Percentiles rank a stretch among this genome's conserved stretches.
These are phyloP conservation scores for Drosophila takahashii DNA, from an alignment of 1,140 invertebrate species.

Conservation along the genomic window DNA sequence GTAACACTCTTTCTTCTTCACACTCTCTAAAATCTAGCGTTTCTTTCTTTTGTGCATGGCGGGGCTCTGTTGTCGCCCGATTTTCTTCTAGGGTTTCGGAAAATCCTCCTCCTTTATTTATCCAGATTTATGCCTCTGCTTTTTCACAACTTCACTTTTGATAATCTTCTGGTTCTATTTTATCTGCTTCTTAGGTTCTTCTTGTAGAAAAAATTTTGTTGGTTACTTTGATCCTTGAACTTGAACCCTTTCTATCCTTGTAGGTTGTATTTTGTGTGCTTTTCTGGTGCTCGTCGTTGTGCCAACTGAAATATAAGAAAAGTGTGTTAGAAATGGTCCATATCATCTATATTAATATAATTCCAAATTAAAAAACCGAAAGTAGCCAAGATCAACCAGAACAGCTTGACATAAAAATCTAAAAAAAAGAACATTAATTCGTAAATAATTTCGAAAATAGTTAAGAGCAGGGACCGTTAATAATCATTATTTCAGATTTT, in stretches of 20 bases:
- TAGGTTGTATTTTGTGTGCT: slow-evolving; percentile 8
- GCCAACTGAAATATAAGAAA: slow-evolving; percentile 28
- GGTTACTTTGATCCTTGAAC: background rate
- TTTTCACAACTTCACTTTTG: too few relatives aligned
- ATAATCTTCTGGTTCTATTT: too few relatives aligned
- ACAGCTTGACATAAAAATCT: too few relatives aligned
- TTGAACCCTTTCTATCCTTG: background rate
- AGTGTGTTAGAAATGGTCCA: background rate
- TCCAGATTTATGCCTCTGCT: too few relatives aligned
- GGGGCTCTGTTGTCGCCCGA: slow-evolving; percentile 4
- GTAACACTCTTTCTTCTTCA: background rate
- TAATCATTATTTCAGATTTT: too few relatives aligned
- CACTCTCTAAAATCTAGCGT: slow-evolving; percentile 46
- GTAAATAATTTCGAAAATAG: too few relatives aligned
- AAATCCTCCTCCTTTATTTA: too few relatives aligned
- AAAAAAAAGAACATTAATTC: too few relatives aligned
- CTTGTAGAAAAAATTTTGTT: background rate
- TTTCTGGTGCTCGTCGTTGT: slow-evolving; percentile 35
- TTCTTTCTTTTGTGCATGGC: slow-evolving; percentile 78
- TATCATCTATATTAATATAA: too few relatives aligned
- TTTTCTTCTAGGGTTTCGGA: background rate
- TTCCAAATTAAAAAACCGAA: too few relatives aligned
- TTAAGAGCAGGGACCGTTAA: too few relatives aligned
- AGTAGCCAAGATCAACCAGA: too few relatives aligned
- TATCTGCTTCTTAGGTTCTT: background rate